These are phyloP conservation scores for Epirrhoe tristata DNA, from an alignment of 2,888 invertebrate species.

Conservation along the genomic window DNA sequence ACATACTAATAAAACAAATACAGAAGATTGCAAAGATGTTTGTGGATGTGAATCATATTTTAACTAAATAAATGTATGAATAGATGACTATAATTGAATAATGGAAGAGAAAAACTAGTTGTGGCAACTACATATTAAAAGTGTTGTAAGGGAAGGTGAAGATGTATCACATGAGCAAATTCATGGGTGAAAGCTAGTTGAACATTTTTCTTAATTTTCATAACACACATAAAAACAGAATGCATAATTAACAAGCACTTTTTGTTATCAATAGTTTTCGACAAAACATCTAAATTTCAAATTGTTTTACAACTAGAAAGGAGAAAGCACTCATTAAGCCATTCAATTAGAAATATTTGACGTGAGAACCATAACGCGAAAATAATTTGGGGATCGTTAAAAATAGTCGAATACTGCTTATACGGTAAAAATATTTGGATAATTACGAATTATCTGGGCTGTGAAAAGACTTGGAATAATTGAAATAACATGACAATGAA, in stretches of 20 bases:
- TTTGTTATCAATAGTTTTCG: constrained; percentile 22
- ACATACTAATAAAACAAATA: not conserved
- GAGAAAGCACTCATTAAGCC: constrained; percentile 65
- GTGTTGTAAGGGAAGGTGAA: no score
- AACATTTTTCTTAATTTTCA: not conserved
- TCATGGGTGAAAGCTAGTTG: not conserved
- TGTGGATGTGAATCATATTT: not conserved
- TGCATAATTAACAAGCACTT: constrained; percentile 17
- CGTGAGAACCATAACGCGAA: constrained; percentile 58
- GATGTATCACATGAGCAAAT: not conserved
- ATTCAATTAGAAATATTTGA: constrained; percentile 65
- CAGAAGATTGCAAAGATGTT: not conserved
- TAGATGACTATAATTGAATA: no score
- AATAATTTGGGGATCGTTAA: constrained; percentile 47
- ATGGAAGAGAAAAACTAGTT: no score
- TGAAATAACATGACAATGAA: not conserved
- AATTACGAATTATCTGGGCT: constrained; percentile 34
- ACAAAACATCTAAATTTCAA: constrained; percentile 39
- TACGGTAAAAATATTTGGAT: constrained; percentile 53
- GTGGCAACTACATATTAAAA: no score
- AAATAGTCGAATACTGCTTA: constrained; percentile 44
- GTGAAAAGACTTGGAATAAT: constrained; percentile 13
- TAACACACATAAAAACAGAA: not conserved
- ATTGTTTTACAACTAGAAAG: constrained; percentile 73
- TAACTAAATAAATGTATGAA: not conserved